These are phyloP conservation scores for Takifugu flavidus DNA, from an alignment of 2,113 vertebrate species.

Conservation along the genomic window DNA sequence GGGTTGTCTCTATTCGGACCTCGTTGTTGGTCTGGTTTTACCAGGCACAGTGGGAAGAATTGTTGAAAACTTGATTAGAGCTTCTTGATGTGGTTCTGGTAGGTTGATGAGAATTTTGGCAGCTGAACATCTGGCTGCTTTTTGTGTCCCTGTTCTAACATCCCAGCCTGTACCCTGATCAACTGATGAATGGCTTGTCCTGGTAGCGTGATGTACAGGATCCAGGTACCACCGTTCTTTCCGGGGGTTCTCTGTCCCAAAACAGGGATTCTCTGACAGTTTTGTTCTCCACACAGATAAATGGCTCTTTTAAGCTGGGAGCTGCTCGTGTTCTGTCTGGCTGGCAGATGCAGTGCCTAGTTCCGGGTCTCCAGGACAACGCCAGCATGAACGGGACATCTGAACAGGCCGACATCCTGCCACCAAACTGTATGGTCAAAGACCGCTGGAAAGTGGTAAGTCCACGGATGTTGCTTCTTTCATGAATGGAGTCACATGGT, in stretches of 20 bases:
- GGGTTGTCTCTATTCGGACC: too few relatives aligned
- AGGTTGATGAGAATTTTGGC: not conserved
- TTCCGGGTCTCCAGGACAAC: constrained; percentile 91
- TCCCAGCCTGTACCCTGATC: constrained; percentile 55
- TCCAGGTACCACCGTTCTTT: constrained; percentile 8
- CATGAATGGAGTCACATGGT: not conserved
- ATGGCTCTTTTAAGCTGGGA: constrained; percentile 94
- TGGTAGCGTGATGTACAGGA: constrained; percentile 33
- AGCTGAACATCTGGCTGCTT: constrained; percentile 38
- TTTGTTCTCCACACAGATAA: constrained; percentile 79
- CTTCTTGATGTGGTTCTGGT: not conserved
- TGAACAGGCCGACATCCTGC: constrained; percentile 96
- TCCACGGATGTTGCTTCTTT: constrained; percentile 20
- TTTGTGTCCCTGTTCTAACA: constrained; percentile 26
- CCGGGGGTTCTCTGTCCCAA: not conserved
- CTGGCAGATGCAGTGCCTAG: constrained; percentile 98
- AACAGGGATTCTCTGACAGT: not conserved
- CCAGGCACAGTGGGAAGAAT: too few relatives aligned
- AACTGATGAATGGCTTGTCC: constrained; percentile 65
- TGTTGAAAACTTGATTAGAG: not conserved
- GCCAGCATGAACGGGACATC: constrained; percentile 97
- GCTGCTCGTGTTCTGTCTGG: constrained; percentile 87
- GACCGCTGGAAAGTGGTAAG: constrained; percentile 99
- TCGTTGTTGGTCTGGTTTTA: too few relatives aligned
- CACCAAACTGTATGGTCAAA: constrained; percentile 96